Evolutionary conservation across 1,140 invertebrate species (phyloP).

Genomic region (Protaetia brevitarsis): DNA sequence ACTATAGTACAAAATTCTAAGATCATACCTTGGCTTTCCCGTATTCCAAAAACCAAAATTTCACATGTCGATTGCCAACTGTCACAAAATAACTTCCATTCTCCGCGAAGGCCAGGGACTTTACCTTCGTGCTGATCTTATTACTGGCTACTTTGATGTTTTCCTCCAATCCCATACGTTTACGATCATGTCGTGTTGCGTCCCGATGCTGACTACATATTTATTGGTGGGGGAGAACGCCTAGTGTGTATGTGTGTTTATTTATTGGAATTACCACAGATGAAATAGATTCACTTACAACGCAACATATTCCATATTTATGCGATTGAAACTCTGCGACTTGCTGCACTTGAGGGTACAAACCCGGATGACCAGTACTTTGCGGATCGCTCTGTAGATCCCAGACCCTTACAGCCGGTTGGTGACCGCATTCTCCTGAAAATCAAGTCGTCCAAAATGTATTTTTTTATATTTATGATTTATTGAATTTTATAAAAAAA

Average conservation of each 20-base stretch:
- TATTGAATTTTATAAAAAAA: conserved; percentile 15
- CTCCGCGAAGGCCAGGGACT: conserved; percentile 87
- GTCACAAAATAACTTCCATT: conserved; percentile 95
- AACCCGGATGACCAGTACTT: conserved; percentile 59
- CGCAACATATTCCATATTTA: conserved; percentile 93
- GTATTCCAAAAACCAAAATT: conserved; percentile 95
- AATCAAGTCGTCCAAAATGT: too few species aligned
- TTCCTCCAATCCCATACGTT: conserved; percentile 96
- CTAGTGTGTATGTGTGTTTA: conserved; percentile 52
- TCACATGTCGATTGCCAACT: conserved; percentile 92
- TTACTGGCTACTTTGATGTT: conserved; percentile 93
- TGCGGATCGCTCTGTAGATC: conserved; percentile 63
- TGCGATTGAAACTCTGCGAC: conserved; percentile 89
- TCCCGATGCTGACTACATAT: conserved; percentile 92
- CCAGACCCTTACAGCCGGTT: conserved; percentile 85
- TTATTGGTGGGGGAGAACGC: conserved; percentile 92
- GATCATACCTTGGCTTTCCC: conserved; percentile 57
- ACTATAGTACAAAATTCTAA: too few species aligned
- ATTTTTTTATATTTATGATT: not conserved
- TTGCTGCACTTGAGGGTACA: conserved; percentile 67
- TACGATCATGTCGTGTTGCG: conserved; percentile 96
- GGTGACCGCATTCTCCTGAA: conserved; percentile 72
- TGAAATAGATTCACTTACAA: conserved; percentile 63
- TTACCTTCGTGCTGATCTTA: conserved; percentile 91
- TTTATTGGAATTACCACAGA: not conserved